Conservation (phyloP, 2,888 invertebrate genomes). For the Drosophila lacicola region DNA sequence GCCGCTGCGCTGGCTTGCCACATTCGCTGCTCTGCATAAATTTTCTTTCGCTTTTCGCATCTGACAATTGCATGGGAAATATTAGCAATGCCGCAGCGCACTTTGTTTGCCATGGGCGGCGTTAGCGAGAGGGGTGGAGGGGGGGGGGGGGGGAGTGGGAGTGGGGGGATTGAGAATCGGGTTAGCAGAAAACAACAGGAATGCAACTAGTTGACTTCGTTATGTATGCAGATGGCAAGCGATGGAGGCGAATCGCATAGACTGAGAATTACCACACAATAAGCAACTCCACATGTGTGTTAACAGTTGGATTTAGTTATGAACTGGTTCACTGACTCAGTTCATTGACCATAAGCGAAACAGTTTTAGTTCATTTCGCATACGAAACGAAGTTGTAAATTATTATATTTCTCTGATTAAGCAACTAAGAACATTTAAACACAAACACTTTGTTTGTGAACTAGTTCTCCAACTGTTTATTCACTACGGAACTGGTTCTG, state of each 20-base stretch:
- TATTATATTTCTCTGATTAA: background rate
- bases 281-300: conserved; percentile 24
- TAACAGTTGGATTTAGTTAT: conserved; percentile 3
- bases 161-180: background rate
- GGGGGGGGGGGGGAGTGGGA: background rate
- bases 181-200: conserved; percentile 7
- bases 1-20: conserved; percentile 11
- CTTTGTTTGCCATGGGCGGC: conserved; percentile 42
- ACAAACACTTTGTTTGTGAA: background rate
- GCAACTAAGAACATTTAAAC: too few species aligned
- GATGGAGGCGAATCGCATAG: conserved; percentile 1
- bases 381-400: too few species aligned
- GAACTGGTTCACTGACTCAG: conserved; percentile 6
- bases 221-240: conserved; percentile 22
- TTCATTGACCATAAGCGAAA: conserved; percentile 5
- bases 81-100: conserved; percentile 54
- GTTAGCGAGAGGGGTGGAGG: too few species aligned
- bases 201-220: conserved; percentile 41
- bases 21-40: conserved; percentile 69
- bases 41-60: conserved; percentile 62
- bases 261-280: conserved; percentile 18
- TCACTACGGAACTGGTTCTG: background rate
- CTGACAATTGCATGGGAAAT: conserved; percentile 74
- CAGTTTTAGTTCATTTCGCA: background rate
- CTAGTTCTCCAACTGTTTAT: background rate